Evolutionary conservation across 2,797 vertebrate genomes (phyloP), one percentile per base, ranked within the genome.

Genomic region (Acanthopagrus latus): DNA sequence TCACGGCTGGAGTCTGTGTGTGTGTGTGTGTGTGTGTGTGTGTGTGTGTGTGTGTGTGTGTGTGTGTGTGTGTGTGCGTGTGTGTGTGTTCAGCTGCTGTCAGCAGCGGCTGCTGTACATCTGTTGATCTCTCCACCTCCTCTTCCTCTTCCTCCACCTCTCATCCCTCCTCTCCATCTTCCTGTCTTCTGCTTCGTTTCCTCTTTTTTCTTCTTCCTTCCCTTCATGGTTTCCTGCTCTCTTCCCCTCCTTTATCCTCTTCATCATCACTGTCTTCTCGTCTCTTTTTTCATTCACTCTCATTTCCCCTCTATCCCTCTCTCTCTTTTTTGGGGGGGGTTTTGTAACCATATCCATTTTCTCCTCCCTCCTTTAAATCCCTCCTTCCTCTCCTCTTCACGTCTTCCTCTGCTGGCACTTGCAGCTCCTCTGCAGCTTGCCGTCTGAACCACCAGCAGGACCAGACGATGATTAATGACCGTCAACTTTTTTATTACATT

Each of bases 71-170:
- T 48, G 12, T 17, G 21, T 68, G 52, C 27, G 57, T 71, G 64
- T 43, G 47, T 57, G 21, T 68, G 47, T 60, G 13, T 43, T 3
- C 7, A 1, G 62, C 0, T 64, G 59, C 73, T 84, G 80, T 85
- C 79, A 84, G 44, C 2, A 75, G 63, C 71, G 75, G 85, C 91
- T 89, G 88, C 74, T 82, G 63, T 83, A 62, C 91, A 89, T 91
- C 90, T 90, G 88, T 75, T 83, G 67, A 27, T 50, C 52, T 74
- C 33, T 55, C 71, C 64, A 25, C 69, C 20, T 33, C 33, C 33
- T 33, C 33, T 33, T 33, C 60, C 20, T 25, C 38, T n/a, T 58
- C 44, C n/a, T n/a, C 54, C 66, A 43, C 68, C 66, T 73, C 64
- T 64, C 63, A 12, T 64, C 20, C 58, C 18, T 25, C 29, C 7